phyloP scores from a whole-genome alignment of 2,888 invertebrate species.

The Conus canariensis region DNA sequence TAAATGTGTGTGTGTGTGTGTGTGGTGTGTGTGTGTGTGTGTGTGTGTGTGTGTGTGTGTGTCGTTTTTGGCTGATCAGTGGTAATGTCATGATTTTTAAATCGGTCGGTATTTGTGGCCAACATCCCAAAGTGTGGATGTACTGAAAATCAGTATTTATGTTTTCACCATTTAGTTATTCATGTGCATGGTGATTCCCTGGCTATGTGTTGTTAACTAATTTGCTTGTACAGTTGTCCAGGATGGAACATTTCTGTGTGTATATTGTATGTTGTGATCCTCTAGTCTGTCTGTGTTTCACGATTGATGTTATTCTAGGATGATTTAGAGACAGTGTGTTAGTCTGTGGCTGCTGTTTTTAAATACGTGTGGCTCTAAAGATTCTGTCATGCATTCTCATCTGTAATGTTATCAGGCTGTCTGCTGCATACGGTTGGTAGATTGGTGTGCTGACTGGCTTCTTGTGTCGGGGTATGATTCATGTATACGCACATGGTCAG shows the following conservation, averaged over 20 bases:
- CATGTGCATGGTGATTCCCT: no score
- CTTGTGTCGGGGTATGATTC: no score
- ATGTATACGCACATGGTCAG: no score
- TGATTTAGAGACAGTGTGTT: background rate
- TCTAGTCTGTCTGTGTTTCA: background rate
- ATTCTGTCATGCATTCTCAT: no score
- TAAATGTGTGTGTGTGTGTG: background rate
- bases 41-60: background rate
- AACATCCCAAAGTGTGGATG: background rate
- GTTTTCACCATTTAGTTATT: background rate
- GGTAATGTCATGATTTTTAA: background rate
- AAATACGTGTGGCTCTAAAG: no score
- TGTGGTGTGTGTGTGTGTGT: background rate
- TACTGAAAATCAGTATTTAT: background rate
- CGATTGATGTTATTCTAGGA: background rate
- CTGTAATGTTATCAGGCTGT: no score
- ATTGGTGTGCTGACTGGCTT: no score
- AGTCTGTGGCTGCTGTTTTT: no score
- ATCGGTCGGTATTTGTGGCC: background rate
- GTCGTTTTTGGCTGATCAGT: background rate
- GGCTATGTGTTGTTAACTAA: no score
- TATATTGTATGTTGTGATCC: background rate
- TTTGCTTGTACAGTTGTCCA: no score
- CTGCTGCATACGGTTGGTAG: no score
- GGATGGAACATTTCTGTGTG: no score